Evolutionary conservation across 1,140 invertebrate species (phyloP), one percentile per base, ranked within the genome.

Genomic region (Luehdorfia chinensis): DNA sequence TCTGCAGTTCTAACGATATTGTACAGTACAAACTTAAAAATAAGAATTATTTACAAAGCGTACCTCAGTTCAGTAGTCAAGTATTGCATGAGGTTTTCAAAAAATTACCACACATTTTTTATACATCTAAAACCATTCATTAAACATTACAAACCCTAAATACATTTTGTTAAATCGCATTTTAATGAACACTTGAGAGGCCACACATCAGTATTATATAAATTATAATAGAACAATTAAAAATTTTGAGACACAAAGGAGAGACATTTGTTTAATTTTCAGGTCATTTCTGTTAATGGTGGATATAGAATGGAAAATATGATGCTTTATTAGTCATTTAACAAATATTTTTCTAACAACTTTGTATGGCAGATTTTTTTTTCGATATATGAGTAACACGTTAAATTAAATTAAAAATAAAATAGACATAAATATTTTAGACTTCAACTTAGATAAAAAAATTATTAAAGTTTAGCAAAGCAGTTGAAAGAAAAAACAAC

Each of bases 41-140:
- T 77, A 78, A 66, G 55, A 64, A 75, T 74, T 83, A 84, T 84
- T 77, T 84, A 84, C 80, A 84, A 78, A 77, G 73, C 72, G 47
- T 72, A 76, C 69, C 66, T 68, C 66, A 65, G 43, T 65, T 50
- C 43, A 53, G 50, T 66, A 46, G 59, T 47, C 19, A 44, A 53
- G 50, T 79, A 76, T 75, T 74, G 66, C 64, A 50, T 69, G 69
- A 69, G 68, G 68, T 66, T 31, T 27, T 53, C 41, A 31, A 50
- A 60, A 43, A 54, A 58, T 66, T 64, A 58, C 51, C 66, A 61
- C 71, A 71, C 73, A 60, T 55, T 62, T 58, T 68, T 70, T 66
- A 72, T 66, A 72, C 55, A 61, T 70, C 56, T 56, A 59, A 73
- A 62, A 75, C 58, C 69, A 70, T 67, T 66, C 63, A 61, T 66